These are phyloP conservation scores for Listronotus oregonensis DNA, from an alignment of 1,140 invertebrate genomes.

Conservation along the genomic window DNA sequence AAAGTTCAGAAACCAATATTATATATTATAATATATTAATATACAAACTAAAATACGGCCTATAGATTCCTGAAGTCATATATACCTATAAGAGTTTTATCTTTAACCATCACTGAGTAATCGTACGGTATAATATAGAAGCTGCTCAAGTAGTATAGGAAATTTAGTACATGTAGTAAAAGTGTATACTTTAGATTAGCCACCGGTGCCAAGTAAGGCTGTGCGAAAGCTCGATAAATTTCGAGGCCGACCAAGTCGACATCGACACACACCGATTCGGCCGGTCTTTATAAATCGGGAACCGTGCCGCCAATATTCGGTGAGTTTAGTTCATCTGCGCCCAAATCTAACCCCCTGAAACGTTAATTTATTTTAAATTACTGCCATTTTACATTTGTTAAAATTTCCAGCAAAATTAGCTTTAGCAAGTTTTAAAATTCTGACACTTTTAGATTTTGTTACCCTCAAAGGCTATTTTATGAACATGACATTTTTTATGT, in stretches of 20 bases:
- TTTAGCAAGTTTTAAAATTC: no score
- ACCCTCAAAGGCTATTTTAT: no score
- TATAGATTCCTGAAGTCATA: no score
- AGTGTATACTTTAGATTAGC: constrained; percentile 38
- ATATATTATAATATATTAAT: no score
- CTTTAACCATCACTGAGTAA: not conserved
- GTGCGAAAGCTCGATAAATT: constrained; percentile 41
- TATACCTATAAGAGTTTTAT: not conserved
- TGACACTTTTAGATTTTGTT: no score
- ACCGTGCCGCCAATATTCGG: constrained; percentile 17
- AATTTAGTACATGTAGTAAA: constrained; percentile 29
- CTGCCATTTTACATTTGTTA: not conserved
- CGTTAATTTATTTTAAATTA: not conserved
- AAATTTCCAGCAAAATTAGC: not conserved
- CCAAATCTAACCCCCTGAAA: constrained; percentile 32
- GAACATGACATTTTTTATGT: no score
- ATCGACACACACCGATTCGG: constrained; percentile 19
- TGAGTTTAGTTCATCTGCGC: constrained; percentile 26
- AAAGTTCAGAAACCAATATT: no score
- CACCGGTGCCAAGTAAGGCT: constrained; percentile 51
- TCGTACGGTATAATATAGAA: constrained; percentile 25
- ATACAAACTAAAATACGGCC: no score
- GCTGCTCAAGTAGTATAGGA: constrained; percentile 39
- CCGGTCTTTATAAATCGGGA: not conserved
- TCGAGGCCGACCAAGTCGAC: constrained; percentile 10